Percentiles rank a stretch among this genome's conserved stretches.
Conservation (phyloP, 2,113 vertebrate species). For the Myiozetetes cayanensis region DNA sequence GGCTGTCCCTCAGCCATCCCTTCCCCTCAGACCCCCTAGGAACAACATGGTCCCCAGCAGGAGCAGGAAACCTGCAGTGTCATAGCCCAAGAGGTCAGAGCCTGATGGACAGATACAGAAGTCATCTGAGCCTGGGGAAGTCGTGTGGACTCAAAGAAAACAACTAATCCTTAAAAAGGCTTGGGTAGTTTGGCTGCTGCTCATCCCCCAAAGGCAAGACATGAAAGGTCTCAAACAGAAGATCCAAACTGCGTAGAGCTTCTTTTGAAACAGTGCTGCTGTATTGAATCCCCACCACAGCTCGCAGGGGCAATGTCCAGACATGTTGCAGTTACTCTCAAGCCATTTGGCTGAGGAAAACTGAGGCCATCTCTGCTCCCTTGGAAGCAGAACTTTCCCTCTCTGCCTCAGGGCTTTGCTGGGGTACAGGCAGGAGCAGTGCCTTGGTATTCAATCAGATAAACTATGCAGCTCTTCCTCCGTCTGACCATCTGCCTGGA, state of each 20-base stretch:
- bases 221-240: background rate
- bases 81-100: background rate
- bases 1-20: background rate
- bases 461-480: background rate
- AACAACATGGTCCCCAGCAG: fast-evolving
- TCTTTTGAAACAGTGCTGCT: background rate
- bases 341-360: background rate
- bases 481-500: background rate
- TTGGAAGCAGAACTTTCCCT: background rate
- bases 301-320: background rate
- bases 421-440: background rate
- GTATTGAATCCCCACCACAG: background rate
- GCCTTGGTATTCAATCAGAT: background rate
- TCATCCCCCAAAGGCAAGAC: background rate
- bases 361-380: background rate
- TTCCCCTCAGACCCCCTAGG: background rate
- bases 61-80: background rate
- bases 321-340: background rate
- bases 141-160: background rate
- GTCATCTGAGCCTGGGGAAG: background rate
- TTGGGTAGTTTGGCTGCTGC: background rate
- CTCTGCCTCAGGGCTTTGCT: background rate
- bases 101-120: background rate
- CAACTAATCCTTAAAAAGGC: background rate
- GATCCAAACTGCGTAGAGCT: background rate